phyloP scores from a whole-genome alignment of 2,888 invertebrate genomes.

The Cephus spinipes region DNA sequence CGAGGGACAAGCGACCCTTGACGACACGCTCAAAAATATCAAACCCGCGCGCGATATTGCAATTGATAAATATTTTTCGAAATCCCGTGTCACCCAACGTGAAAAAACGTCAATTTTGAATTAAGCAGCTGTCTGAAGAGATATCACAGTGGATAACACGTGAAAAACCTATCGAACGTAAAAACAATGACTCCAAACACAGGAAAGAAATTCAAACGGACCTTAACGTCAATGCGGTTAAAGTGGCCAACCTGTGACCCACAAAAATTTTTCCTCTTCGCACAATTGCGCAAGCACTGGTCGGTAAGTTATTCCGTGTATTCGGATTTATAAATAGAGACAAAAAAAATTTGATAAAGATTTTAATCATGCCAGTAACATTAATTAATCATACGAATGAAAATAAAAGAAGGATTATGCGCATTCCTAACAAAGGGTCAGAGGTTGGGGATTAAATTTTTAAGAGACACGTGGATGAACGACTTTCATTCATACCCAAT shows the following conservation, averaged over 20 bases:
- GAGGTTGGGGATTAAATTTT: not conserved
- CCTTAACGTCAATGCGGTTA: not conserved
- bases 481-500: not conserved
- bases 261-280: not conserved
- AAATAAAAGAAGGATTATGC: not conserved
- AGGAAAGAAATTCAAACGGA: not conserved
- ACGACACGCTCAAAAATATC: conserved; percentile 5
- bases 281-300: not conserved
- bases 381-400: not conserved
- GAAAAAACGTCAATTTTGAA: conserved; percentile 10
- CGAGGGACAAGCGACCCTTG: conserved; percentile 7
- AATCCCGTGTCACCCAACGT: conserved; percentile 1
- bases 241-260: not conserved
- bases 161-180: not conserved
- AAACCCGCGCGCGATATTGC: conserved; percentile 1
- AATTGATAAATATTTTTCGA: not conserved
- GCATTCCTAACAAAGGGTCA: not conserved
- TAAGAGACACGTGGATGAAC: not conserved
- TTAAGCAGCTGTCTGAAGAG: too few species aligned
- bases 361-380: not conserved
- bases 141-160: not conserved
- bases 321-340: not conserved
- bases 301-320: not conserved
- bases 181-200: not conserved
- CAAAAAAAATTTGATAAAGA: not conserved